These are phyloP conservation scores for Oegoconia quadripuncta DNA, from an alignment of 2,888 invertebrate species.

Conservation along the genomic window DNA sequence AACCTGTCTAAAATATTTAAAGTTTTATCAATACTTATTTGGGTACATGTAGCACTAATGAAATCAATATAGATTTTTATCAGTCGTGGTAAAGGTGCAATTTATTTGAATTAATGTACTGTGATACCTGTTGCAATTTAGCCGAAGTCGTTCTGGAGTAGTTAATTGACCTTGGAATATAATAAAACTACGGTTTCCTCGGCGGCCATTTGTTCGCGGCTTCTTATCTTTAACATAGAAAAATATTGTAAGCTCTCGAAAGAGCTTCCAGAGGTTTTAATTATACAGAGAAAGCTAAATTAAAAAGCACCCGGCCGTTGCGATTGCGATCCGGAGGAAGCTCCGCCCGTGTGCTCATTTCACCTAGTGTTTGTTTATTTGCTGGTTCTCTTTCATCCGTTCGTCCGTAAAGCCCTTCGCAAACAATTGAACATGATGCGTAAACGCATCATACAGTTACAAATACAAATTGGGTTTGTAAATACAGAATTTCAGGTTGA, in stretches of 20 bases:
- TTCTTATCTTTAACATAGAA: constrained; percentile 1
- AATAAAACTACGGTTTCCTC: background rate
- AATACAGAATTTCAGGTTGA: too few species aligned
- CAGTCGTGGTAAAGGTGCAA: too few species aligned
- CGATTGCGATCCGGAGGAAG: constrained; percentile 50
- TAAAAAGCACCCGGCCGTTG: constrained; percentile 66
- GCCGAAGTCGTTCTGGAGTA: too few species aligned
- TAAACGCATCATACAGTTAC: too few species aligned
- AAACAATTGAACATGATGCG: constrained; percentile 35
- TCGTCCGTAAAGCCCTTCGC: constrained; percentile 13
- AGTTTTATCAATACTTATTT: too few species aligned
- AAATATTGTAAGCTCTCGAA: constrained; percentile 52
- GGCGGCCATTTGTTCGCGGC: background rate
- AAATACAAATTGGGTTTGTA: too few species aligned
- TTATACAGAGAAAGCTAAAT: constrained; percentile 70
- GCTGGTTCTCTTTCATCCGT: background rate
- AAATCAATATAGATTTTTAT: too few species aligned
- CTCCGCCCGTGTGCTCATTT: constrained; percentile 43
- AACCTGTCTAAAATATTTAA: too few species aligned
- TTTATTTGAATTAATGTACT: too few species aligned
- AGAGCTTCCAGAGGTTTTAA: constrained; percentile 62
- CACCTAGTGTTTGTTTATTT: constrained; percentile 33
- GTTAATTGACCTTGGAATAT: background rate
- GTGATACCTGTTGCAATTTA: too few species aligned
- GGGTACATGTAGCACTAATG: too few species aligned